Percentiles rank a stretch among this genome's conserved stretches.
phyloP scores from a whole-genome alignment of 2,797 vertebrate genomes.

The Tragopan temminckii region DNA sequence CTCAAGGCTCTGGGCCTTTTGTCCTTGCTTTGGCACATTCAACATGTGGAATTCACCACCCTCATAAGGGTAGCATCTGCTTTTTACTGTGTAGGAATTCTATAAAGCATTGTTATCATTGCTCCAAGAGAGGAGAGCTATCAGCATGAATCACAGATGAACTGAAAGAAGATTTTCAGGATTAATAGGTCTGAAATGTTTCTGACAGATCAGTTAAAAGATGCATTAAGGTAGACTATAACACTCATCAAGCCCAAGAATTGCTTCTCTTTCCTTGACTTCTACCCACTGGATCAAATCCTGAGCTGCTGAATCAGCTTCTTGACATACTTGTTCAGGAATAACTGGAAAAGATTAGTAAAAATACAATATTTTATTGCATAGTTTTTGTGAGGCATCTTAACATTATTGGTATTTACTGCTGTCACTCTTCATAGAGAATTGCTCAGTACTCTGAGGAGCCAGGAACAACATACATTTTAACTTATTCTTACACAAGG shows the following conservation, averaged over 20 bases:
- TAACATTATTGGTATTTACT: neutral
- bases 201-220: slow-evolving; percentile 43
- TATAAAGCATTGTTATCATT: slow-evolving; percentile 37
- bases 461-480: neutral
- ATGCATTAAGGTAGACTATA: slow-evolving; percentile 56
- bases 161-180: slow-evolving; percentile 55
- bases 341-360: slow-evolving; percentile 25
- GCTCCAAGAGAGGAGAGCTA: slow-evolving; percentile 22
- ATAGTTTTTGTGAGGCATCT: neutral
- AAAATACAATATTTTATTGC: neutral
- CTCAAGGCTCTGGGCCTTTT: slow-evolving; percentile 35
- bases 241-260: neutral
- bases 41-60: slow-evolving; percentile 2
- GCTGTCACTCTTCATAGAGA: neutral
- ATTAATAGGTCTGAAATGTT: slow-evolving; percentile 47
- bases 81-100: slow-evolving; percentile 33
- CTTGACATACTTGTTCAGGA: slow-evolving; percentile 85
- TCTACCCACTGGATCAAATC: slow-evolving; percentile 87
- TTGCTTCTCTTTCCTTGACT: slow-evolving; percentile 68
- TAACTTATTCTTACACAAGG: neutral
- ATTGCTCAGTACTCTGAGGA: neutral
- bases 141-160: slow-evolving; percentile 18
- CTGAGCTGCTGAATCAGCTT: slow-evolving; percentile 85
- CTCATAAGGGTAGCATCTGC: slow-evolving; percentile 2
- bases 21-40: slow-evolving; percentile 38